phyloP scores from a whole-genome alignment of 2,113 vertebrate genomes.

The Craseonycteris thonglongyai region DNA sequence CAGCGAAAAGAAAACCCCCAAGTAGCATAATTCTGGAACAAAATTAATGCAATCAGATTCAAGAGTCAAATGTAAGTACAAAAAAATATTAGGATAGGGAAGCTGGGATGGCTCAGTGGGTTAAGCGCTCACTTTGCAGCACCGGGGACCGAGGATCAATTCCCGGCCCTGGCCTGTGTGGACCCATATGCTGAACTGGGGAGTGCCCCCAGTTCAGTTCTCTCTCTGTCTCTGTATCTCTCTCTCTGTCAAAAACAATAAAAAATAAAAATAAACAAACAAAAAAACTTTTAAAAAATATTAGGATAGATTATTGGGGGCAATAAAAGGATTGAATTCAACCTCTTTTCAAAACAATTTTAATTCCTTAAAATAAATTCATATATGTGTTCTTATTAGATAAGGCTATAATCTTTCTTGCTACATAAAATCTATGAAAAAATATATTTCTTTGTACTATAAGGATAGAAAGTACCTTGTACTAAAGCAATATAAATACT shows the following conservation, averaged over 20 bases:
- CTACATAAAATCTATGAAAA: not conserved
- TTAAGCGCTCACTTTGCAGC: no score
- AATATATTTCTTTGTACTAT: conserved; percentile 4
- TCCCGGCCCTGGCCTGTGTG: no score
- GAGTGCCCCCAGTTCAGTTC: no score
- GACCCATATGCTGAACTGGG: no score
- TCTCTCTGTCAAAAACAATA: no score
- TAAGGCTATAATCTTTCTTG: not conserved
- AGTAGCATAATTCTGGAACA: not conserved
- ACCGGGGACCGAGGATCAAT: no score
- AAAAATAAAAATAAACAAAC: no score
- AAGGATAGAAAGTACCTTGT: not conserved
- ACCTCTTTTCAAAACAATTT: conserved; percentile 5
- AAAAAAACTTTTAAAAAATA: no score
- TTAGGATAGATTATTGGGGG: not conserved
- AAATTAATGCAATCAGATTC: not conserved
- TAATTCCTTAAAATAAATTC: conserved; percentile 31
- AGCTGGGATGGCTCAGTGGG: no score
- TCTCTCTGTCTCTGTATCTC: no score
- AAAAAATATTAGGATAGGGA: no score
- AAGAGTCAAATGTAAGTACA: not conserved
- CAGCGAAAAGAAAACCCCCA: not conserved
- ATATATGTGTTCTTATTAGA: not conserved
- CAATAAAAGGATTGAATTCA: not conserved
- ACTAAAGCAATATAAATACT: conserved; percentile 24